Percentiles rank a stretch among this genome's conserved stretches.
Conservation (phyloP, 2,797 vertebrate species). For the Staurois parvus region DNA sequence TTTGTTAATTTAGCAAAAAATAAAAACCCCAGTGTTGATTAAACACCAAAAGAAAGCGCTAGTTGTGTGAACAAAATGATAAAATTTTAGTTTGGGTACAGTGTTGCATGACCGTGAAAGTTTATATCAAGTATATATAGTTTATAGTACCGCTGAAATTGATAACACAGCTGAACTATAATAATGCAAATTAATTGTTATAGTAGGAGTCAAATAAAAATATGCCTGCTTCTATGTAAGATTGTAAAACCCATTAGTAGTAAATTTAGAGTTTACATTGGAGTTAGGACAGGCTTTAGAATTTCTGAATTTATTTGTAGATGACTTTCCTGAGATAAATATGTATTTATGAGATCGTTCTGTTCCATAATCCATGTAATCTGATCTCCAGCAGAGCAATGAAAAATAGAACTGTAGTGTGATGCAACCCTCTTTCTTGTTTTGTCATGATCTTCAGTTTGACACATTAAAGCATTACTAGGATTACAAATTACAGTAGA, state of each 20-base stretch:
- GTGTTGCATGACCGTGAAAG: too few species aligned
- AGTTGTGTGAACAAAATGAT: too few species aligned
- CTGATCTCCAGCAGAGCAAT: neutral
- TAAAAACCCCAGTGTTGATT: too few species aligned
- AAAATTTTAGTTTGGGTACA: too few species aligned
- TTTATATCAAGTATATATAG: too few species aligned
- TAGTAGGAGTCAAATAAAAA: neutral
- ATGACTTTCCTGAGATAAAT: conserved; percentile 7
- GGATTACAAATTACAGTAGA: conserved; percentile 11
- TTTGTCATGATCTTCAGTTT: neutral
- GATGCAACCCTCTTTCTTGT: neutral
- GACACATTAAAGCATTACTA: neutral
- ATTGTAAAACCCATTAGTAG: conserved; percentile 15
- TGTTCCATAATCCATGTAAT: conserved; percentile 18
- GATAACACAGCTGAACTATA: neutral
- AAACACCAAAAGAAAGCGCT: too few species aligned
- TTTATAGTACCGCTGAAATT: neutral
- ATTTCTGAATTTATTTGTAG: conserved; percentile 5
- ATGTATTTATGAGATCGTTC: neutral
- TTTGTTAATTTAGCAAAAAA: too few species aligned
- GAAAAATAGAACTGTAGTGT: conserved; percentile 4
- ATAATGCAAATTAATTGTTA: conserved; percentile 8
- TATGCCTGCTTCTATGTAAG: neutral
- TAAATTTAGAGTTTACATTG: neutral
- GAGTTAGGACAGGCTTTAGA: neutral